A percentile compares a stretch with the other conserved stretches of the same genome.
phyloP scores from a whole-genome alignment of 2,113 vertebrate species.

The Caretta caretta region DNA sequence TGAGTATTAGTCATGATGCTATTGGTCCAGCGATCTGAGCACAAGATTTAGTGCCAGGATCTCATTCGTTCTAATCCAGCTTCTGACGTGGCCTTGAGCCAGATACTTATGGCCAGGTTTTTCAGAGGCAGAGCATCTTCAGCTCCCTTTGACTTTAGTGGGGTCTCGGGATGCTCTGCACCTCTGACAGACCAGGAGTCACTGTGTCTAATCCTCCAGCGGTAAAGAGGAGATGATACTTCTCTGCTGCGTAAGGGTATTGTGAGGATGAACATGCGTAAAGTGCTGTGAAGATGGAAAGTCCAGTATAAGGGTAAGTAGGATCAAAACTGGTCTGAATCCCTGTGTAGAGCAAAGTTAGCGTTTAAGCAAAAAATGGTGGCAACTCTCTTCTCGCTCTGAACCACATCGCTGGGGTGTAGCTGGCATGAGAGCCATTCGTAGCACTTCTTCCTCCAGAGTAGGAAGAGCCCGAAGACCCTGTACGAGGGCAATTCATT shows the following conservation, averaged over 20 bases:
- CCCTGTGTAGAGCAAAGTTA: constrained; percentile 31
- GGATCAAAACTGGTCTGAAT: constrained; percentile 54
- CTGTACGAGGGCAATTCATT: constrained; percentile 13
- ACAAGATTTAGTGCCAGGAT: not conserved
- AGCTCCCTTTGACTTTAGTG: not conserved
- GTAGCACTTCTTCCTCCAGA: constrained; percentile 49
- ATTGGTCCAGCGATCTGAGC: not conserved
- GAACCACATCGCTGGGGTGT: not conserved
- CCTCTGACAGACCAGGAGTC: not conserved
- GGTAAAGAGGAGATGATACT: constrained; percentile 50
- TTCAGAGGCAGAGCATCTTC: not conserved
- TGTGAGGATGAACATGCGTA: constrained; percentile 44
- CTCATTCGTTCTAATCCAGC: not conserved
- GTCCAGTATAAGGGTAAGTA: constrained; percentile 48
- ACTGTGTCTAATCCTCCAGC: constrained; percentile 6
- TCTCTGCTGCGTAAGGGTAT: constrained; percentile 46
- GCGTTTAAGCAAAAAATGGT: not conserved
- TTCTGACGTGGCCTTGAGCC: not conserved
- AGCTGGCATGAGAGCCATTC: constrained; percentile 27
- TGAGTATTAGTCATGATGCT: constrained; percentile 1
- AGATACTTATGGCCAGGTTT: accelerated
- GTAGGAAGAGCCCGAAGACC: constrained; percentile 55
- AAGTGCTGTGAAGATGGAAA: constrained; percentile 59
- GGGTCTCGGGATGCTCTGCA: not conserved
- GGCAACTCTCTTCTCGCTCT: constrained; percentile 45